These are phyloP conservation scores for Cyclopterus lumpus DNA, from an alignment of 2,797 vertebrate species.

Conservation along the genomic window DNA sequence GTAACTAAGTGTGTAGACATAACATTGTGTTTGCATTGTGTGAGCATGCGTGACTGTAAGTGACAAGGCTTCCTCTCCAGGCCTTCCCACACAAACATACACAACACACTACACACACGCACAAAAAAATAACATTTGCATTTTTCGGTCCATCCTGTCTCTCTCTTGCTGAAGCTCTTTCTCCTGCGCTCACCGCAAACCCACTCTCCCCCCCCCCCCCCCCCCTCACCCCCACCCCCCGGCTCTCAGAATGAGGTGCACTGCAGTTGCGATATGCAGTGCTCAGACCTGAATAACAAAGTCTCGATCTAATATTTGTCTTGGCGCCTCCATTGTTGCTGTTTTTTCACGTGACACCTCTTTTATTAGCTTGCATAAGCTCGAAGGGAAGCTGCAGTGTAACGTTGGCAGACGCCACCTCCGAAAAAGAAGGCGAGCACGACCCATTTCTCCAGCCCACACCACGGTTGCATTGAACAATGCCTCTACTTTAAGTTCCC, in stretches of 20 bases:
- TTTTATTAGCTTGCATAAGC: constrained; percentile 23
- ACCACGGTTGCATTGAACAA: constrained; percentile 19
- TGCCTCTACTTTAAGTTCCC: constrained; percentile 24
- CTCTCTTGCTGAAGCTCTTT: constrained; percentile 27
- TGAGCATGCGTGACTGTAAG: constrained; percentile 11
- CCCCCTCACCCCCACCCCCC: no score
- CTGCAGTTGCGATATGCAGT: not conserved
- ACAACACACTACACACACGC: not conserved
- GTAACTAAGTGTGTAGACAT: constrained; percentile 27
- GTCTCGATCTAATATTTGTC: not conserved
- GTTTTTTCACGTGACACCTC: constrained; percentile 22
- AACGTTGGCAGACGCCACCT: constrained; percentile 3
- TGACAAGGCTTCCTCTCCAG: constrained; percentile 5
- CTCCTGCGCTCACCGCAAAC: constrained; percentile 28
- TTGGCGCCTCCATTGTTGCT: not conserved
- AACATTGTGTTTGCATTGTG: constrained; percentile 16
- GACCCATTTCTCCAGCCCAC: not conserved
- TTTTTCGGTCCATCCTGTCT: not conserved
- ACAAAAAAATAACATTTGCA: constrained; percentile 4
- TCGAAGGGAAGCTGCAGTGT: constrained; percentile 3
- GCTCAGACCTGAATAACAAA: constrained; percentile 5
- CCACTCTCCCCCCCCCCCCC: constrained; percentile 31
- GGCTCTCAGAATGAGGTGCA: constrained; percentile 1
- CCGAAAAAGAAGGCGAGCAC: not conserved
- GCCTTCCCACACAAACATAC: constrained; percentile 5